Base-by-base conservation (phyloP, 2,888 invertebrate species). In the Drepanosiphum platanoidis region DNA sequence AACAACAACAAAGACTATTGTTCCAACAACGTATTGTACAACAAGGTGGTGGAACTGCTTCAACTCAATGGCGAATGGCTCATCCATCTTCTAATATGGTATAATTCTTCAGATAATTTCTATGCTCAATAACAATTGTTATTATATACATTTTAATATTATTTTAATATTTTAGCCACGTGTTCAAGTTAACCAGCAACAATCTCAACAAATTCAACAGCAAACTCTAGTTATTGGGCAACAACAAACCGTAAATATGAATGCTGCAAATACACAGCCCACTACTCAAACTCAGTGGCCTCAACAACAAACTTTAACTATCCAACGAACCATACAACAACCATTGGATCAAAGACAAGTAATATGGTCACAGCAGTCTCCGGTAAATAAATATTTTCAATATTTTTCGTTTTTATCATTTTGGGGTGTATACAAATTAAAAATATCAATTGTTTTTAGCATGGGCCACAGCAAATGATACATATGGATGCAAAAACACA, bases 401-500 rank as follows among this genome's bases (percentile, higher is more conserved):
- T 36, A 11, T 22, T 74, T 11, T 52, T 27, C 18, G 18, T 52
- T 80, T 30, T n/a, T 52, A 70, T 52, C 75, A 32, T 46, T 46
- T 74, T 39, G 32, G 18, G 15, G 15, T 22, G 7, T 52, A 22
- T 42, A 42, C 11, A n/a, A n/a, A n/a, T n/a, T n/a, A 22, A 34
- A 27, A 42, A 71, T 18, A 34, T 36, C 36, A 18, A 75, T 22
- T 74, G 0, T 83, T 75, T 71, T n/a, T 68, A 84, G 83, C 83
- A 84, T 27, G 86, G 87, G 84, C 66, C 88, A 87, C 81, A 88
- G 87, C 86, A 88, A 87, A 84, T 94, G 86, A 96, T 96, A 86
- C 95, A 95, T 88, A 90, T 96, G 88, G 95, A 96, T 88, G 94
- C 95, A 0, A 94, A 95, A 88, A 95, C 95, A 0, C 95, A 95